phyloP scores from a whole-genome alignment of 2,113 vertebrate species.

The Colaptes auratus region DNA sequence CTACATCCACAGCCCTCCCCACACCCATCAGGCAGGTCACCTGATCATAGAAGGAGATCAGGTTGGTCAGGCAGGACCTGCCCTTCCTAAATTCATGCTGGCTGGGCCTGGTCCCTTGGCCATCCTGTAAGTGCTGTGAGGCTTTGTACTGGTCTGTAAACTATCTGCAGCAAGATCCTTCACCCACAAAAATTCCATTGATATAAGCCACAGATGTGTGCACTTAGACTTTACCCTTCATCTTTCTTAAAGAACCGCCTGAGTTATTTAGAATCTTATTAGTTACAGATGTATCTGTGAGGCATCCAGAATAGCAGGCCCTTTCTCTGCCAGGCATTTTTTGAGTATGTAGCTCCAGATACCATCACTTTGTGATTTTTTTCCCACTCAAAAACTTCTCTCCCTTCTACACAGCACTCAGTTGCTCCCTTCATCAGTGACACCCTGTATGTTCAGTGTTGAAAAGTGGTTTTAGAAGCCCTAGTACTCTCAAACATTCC shows the following conservation, averaged over 20 bases:
- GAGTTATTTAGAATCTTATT: neutral
- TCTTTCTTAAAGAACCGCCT: neutral
- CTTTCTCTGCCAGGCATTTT: neutral
- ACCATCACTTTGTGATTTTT: neutral
- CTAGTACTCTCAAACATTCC: neutral
- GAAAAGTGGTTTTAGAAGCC: neutral
- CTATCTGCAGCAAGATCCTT: neutral
- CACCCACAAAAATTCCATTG: neutral
- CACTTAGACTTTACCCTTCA: neutral
- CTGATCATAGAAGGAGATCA: too few species aligned
- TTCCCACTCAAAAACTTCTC: neutral
- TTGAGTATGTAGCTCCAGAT: fast-evolving
- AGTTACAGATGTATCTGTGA: neutral
- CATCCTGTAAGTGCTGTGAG: too few species aligned
- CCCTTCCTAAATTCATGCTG: too few species aligned
- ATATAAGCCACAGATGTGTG: neutral
- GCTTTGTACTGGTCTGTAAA: neutral
- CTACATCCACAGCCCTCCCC: too few species aligned
- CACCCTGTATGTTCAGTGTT: neutral
- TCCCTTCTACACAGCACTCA: neutral
- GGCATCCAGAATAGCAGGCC: neutral
- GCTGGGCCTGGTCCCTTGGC: too few species aligned
- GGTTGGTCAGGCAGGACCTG: too few species aligned
- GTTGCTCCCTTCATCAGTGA: neutral
- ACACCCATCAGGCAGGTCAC: too few species aligned